Evolutionary conservation across 1,140 invertebrate genomes (phyloP).

Genomic region (Brachystomella parvula): DNA sequence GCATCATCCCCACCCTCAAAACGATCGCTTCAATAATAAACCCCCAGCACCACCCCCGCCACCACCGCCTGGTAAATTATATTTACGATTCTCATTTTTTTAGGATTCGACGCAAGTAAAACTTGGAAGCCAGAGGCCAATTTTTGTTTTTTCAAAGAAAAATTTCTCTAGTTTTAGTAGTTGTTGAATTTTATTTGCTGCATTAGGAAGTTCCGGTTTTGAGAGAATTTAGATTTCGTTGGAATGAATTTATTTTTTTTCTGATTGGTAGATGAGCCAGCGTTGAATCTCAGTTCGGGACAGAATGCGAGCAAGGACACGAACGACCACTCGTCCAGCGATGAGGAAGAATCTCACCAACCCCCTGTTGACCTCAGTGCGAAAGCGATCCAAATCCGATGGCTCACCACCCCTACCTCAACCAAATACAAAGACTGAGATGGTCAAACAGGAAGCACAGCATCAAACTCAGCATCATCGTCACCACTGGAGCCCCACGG

Average conservation of each 20-base stretch:
- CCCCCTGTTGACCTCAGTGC: conserved; percentile 18
- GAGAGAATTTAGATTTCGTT: background rate
- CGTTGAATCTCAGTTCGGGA: conserved; percentile 14
- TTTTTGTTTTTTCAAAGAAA: background rate
- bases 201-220: background rate
- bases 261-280: conserved; percentile 10
- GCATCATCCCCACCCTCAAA: background rate
- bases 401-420: background rate
- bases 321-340: conserved; percentile 7
- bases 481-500: conserved; percentile 11
- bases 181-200: background rate
- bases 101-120: no score
- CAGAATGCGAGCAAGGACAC: conserved; percentile 16
- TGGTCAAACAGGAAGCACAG: background rate
- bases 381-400: conserved; percentile 7
- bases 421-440: conserved; percentile 5
- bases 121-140: no score
- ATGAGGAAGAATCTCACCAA: background rate
- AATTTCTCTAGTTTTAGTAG: background rate
- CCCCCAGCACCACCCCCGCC: background rate
- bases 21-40: background rate
- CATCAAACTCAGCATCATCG: background rate
- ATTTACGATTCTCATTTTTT: background rate
- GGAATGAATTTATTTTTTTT: background rate
- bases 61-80: background rate